These are phyloP conservation scores for human (Homo sapiens) DNA, from an alignment of 2,113 vertebrate species.

Conservation along the genomic window GRCh38 chr6:26687501-26688000, in stretches of 20 bases:
- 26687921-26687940: neutral
- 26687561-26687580: neutral
- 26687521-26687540: neutral
- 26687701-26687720: neutral
- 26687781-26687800: neutral
- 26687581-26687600: neutral
- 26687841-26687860: neutral
- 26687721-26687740: neutral
- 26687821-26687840: neutral
- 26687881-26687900: neutral
- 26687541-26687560: too few species aligned
- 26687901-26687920: neutral
- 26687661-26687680: neutral
- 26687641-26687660: neutral
- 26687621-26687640: neutral
- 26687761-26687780: neutral
- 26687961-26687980: neutral
- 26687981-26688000: neutral
- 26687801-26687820: too few species aligned
- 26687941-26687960: neutral
- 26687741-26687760: too few species aligned
- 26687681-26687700: neutral
- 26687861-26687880: neutral
- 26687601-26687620: neutral
- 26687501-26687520: neutral